Percentiles rank a stretch among this genome's conserved stretches.
Evolutionary conservation across 1,140 invertebrate species (phyloP).

Genomic region (Zaprionus nigranus): DNA sequence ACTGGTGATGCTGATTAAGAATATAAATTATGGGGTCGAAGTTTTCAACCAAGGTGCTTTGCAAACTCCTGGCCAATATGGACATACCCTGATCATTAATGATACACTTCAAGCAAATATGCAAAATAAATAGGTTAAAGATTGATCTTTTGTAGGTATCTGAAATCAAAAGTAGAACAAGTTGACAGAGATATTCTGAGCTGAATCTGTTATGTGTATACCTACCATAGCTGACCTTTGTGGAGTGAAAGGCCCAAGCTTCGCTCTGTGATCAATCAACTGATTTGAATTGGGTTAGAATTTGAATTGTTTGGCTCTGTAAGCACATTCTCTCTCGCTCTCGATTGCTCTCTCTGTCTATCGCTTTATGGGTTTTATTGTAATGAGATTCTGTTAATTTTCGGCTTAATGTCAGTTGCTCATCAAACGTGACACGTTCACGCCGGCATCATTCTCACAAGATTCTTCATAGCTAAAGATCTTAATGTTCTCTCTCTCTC

Average conservation of each 20-base stretch:
- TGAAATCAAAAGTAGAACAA: not conserved
- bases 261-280: conserved; percentile 34
- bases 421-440: conserved; percentile 50
- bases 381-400: conserved; percentile 51
- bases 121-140: not conserved
- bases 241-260: conserved; percentile 56
- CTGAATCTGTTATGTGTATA: not conserved
- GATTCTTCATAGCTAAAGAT: conserved; percentile 29
- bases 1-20: too few species aligned
- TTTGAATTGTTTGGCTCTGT: conserved; percentile 50
- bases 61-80: too few species aligned
- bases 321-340: conserved; percentile 7
- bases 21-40: too few species aligned
- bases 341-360: too few species aligned
- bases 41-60: fast-evolving
- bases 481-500: conserved; percentile 12
- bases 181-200: conserved; percentile 13
- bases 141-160: not conserved
- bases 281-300: conserved; percentile 54
- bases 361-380: conserved; percentile 17
- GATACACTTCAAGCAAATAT: not conserved
- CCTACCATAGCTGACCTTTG: not conserved
- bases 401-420: conserved; percentile 65
- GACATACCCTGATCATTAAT: too few species aligned
- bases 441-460: conserved; percentile 24